These are phyloP conservation scores for Drosophila suzukii DNA, from an alignment of 1,140 invertebrate species.

Conservation along the genomic window DNA sequence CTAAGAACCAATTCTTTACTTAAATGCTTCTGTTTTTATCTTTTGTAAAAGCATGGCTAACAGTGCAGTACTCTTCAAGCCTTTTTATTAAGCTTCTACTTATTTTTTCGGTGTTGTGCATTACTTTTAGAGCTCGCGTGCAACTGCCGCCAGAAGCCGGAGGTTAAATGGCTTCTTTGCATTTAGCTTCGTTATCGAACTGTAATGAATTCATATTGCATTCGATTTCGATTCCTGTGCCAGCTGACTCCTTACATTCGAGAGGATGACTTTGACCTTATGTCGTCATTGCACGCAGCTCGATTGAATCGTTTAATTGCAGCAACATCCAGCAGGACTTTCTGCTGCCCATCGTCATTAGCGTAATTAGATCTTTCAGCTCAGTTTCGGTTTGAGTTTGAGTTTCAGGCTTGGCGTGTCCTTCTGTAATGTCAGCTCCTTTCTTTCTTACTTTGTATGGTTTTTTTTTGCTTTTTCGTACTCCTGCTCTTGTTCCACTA, in stretches of 20 bases:
- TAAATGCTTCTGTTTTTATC: too few species aligned
- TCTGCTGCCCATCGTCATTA: conserved; percentile 66
- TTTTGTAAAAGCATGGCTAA: too few species aligned
- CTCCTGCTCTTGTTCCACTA: conserved; percentile 42
- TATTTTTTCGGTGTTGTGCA: conserved; percentile 17
- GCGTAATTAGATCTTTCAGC: conserved; percentile 82
- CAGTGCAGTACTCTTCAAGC: not conserved
- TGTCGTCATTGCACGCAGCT: conserved; percentile 81
- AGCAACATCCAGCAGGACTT: conserved; percentile 23
- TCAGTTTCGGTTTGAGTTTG: not conserved
- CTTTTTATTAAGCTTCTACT: not conserved
- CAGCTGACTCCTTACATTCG: conserved; percentile 64
- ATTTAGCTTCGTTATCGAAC: conserved; percentile 55
- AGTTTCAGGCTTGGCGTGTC: conserved; percentile 61
- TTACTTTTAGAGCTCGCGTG: conserved; percentile 32
- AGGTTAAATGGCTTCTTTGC: conserved; percentile 61
- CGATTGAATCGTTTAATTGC: conserved; percentile 82
- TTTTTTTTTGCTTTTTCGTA: conserved; percentile 25
- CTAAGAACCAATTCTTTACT: too few species aligned
- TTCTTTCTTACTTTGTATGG: conserved; percentile 32
- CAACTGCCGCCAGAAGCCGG: conserved; percentile 53
- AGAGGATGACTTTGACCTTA: conserved; percentile 70
- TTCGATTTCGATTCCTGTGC: conserved; percentile 82
- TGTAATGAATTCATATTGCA: conserved; percentile 66
- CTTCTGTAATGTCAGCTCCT: conserved; percentile 46